These are phyloP conservation scores for Rhagoletis zephyria DNA, from an alignment of 1,140 invertebrate genomes.

Conservation along the genomic window DNA sequence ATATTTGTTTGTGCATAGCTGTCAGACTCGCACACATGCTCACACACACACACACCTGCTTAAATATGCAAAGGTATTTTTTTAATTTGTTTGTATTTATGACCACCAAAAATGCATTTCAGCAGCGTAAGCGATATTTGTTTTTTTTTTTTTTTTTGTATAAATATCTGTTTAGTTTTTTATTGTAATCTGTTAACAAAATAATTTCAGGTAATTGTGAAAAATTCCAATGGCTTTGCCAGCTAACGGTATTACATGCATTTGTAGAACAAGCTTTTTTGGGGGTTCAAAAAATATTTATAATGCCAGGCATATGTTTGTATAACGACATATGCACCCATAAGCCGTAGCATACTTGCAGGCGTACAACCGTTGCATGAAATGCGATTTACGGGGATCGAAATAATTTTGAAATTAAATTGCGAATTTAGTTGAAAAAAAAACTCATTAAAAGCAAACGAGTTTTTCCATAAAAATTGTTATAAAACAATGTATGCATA, in stretches of 20 bases:
- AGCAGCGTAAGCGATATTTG: neutral
- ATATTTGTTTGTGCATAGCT: neutral
- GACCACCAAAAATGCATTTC: neutral
- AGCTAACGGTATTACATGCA: neutral
- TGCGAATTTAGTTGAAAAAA: too few species aligned
- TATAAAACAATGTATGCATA: too few species aligned
- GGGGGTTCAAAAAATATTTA: too few species aligned
- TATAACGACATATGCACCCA: too few species aligned
- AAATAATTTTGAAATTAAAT: too few species aligned
- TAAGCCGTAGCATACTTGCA: neutral
- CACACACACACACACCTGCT: neutral
- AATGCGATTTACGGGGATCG: too few species aligned
- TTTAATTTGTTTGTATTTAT: constrained; percentile 11
- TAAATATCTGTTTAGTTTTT: neutral
- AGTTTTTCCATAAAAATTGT: too few species aligned
- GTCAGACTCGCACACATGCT: neutral
- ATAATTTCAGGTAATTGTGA: constrained; percentile 13
- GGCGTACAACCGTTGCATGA: neutral
- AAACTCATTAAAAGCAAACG: too few species aligned
- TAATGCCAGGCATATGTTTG: too few species aligned
- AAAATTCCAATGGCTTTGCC: neutral
- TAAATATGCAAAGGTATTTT: constrained; percentile 24
- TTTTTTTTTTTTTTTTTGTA: constrained; percentile 10
- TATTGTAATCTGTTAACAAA: constrained; percentile 53
- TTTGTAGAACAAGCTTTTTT: too few species aligned